Base-by-base conservation (phyloP, 2,797 vertebrate genomes). In the Microctenopoma stevenorrisi region DNA sequence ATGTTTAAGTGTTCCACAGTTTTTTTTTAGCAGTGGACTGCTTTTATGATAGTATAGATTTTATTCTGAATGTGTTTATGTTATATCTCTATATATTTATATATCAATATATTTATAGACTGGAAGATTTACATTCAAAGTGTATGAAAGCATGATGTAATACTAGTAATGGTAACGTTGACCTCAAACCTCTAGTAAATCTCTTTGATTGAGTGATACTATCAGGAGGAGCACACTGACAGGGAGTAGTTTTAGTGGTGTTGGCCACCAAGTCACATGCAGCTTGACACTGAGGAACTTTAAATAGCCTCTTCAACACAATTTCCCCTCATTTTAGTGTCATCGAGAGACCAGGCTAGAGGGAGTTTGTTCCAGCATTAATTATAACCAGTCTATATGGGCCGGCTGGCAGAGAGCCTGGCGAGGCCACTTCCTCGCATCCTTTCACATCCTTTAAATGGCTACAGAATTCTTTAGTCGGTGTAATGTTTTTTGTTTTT, bases 271-370 rank as follows among this genome's bases (percentile, higher is more conserved):
- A 84, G 67, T 69, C 65, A 74, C 86, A 72, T 70, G 66, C 58
- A 58, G 75, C 72, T 74, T 88, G 81, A 85, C 73, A 79, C 74
- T 61, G 58, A 84, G 26, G 79, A 76, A 78, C 86, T 90, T 88
- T 83, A 88, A 87, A 79, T 88, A 89, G 86, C 77, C 43, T 58
- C 83, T 84, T 90, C 81, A 87, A 72, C 75, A 78, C 58, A 13
- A 72, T 80, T 85, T 82, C 47, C 70, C 73, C 73, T 87, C 72
- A 78, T 84, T 87, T 81, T 68, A 81, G 75, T 74, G 71, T 85
- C 85, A 89, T 76, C 71, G 73, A 64, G 61, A 78, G 68, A 75
- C 77, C 53, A 69, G 56, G 73, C 84, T 76, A 71, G 58, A 59
- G 81, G 74, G 81, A 83, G 28, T 74, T 80, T 69, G 55, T 40